phyloP scores from a whole-genome alignment of 2,797 vertebrate genomes.

The Darevskia nairensis region DNA sequence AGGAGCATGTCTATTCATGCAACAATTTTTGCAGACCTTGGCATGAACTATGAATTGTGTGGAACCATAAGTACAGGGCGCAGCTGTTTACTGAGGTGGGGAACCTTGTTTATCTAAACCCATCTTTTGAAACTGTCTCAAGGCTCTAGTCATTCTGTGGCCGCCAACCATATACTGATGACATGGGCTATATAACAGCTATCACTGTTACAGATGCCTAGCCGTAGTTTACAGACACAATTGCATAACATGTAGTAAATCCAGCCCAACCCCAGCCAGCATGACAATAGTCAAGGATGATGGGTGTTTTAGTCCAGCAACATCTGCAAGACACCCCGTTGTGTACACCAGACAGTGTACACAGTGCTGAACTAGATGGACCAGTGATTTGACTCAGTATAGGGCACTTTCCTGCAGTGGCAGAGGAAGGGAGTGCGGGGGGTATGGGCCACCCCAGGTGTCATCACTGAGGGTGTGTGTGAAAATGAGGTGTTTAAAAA shows the following conservation, averaged over 20 bases:
- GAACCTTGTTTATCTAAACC: background rate
- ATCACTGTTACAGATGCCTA: background rate
- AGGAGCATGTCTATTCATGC: background rate
- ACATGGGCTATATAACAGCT: background rate
- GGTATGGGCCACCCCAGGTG: no score
- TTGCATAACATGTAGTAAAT: background rate
- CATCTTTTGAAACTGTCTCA: background rate
- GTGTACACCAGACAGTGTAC: no score
- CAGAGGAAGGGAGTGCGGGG: no score
- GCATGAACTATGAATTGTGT: background rate
- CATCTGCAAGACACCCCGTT: no score
- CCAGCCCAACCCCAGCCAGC: background rate
- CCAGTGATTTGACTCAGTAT: no score
- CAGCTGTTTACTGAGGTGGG: background rate
- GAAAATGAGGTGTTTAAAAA: no score
- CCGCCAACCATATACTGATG: background rate
- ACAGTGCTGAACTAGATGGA: no score
- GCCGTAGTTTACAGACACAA: background rate
- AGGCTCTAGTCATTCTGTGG: background rate
- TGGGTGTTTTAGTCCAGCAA: no score
- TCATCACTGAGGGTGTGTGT: no score
- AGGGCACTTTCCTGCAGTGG: no score
- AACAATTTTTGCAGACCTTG: background rate
- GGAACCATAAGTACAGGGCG: background rate
- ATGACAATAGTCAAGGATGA: no score